Evolutionary conservation across 2,797 vertebrate species (phyloP), one percentile per base, ranked within the genome.

Genomic region (Hyperoplus immaculatus): DNA sequence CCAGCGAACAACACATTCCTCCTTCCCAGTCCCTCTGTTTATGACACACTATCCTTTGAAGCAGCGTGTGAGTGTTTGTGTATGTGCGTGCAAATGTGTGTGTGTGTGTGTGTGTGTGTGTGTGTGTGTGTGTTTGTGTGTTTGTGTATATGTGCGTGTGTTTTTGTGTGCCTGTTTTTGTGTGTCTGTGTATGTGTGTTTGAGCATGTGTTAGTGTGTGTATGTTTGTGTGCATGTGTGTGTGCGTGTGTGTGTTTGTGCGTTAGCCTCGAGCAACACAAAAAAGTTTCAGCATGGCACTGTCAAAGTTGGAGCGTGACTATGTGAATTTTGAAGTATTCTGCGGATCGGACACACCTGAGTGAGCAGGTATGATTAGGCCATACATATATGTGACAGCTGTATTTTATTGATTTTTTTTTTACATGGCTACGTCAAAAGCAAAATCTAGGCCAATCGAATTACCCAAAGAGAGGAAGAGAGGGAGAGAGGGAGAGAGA

Each of bases 1-100:
- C 92, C 85, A 87, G 67, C 88, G 91, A 92, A 89, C 83, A 84
- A 84, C 89, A 92, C 92, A 95, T 95, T 95, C 93, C 92, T 92
- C 77, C 90, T 87, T 89, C 85, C 88, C 88, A 87, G 85, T 87
- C 88, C 53, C 88, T 87, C 84, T 91, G 90, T 94, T 93, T 92
- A 93, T 90, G 82, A 93, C 88, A 92, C 81, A 56, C 71, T 82
- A 87, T 88, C 78, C 91, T 95, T 93, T 93, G 88, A 93, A 93
- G 90, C 85, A 68, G 66, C 53, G 29, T 88, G 77, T 68, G 56
- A 76, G 86, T 75, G 78, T 88, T 79, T 85, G 83, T 82, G 78
- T 87, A 73, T 47, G 58, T 70, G 85, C 55, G 63, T 75, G 74
- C 66, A 80, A 18, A 62, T 13, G 13, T 9, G 66, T 61, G 82